Evolutionary conservation across 2,113 vertebrate species (phyloP).

Genomic region (Zapornia atra): DNA sequence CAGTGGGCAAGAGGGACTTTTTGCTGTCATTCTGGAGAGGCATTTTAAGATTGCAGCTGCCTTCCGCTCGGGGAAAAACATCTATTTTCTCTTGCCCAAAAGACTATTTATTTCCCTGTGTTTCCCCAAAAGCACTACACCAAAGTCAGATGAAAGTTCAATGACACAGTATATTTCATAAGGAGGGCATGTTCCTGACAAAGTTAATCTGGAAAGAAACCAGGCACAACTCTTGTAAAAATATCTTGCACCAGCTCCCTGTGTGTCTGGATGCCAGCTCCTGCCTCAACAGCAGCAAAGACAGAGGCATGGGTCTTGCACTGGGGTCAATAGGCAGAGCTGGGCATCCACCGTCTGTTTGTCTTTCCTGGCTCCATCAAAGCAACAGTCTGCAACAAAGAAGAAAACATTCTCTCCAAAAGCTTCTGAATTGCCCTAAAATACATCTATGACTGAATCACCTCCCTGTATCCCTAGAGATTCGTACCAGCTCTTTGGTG

Average conservation of each 20-base stretch:
- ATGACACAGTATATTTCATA: accelerated
- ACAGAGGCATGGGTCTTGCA: accelerated
- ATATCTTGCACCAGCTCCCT: not conserved
- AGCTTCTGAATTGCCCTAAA: not conserved
- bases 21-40: not conserved
- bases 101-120: not conserved
- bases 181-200: not conserved
- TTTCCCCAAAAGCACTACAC: not conserved
- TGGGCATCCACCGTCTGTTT: accelerated
- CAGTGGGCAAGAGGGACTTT: accelerated
- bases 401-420: not conserved
- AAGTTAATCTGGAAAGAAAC: not conserved
- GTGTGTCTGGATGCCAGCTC: not conserved
- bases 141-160: not conserved
- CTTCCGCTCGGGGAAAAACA: not conserved
- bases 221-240: not conserved
- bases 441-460: not conserved
- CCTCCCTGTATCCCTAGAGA: not conserved
- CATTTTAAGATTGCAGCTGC: not conserved
- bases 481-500: not conserved
- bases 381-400: not conserved
- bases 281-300: accelerated
- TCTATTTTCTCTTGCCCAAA: not conserved
- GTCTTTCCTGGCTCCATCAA: not conserved
- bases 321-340: accelerated